Conservation (phyloP, 2,113 vertebrate genomes). For the Python bivittatus region DNA sequence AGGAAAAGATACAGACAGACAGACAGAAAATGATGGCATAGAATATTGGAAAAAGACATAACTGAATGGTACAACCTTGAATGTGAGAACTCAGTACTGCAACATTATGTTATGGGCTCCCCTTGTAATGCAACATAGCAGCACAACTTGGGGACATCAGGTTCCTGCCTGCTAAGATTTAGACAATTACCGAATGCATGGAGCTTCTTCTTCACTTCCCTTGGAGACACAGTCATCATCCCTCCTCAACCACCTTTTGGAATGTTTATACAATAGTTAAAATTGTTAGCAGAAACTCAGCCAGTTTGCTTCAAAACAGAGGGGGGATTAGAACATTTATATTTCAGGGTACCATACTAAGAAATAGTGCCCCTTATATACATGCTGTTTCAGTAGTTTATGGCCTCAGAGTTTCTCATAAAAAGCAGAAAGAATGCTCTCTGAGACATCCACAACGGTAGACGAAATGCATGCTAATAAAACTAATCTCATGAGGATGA, state of each 20-base stretch:
- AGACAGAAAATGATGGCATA: neutral
- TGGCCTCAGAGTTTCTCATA: conserved; percentile 21
- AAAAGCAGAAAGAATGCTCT: conserved; percentile 10
- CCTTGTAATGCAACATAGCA: neutral
- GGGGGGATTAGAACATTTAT: neutral
- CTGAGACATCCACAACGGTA: conserved; percentile 11
- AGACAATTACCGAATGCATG: neutral
- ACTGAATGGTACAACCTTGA: neutral
- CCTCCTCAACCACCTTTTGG: neutral
- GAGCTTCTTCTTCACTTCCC: neutral
- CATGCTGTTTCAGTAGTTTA: neutral
- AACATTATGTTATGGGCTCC: neutral
- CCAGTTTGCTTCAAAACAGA: neutral
- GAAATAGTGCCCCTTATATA: neutral
- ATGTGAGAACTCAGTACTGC: neutral
- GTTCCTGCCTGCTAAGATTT: neutral
- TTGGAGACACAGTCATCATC: neutral
- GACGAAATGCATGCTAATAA: conserved; percentile 40
- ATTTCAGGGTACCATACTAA: neutral
- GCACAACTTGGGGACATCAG: no score
- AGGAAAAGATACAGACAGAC: neutral
- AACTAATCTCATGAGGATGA: neutral
- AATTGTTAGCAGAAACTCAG: neutral
- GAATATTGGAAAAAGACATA: neutral
- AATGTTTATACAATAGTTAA: neutral